Evolutionary conservation across 1,140 invertebrate species (phyloP).

Genomic region (Zaprionus nigranus): DNA sequence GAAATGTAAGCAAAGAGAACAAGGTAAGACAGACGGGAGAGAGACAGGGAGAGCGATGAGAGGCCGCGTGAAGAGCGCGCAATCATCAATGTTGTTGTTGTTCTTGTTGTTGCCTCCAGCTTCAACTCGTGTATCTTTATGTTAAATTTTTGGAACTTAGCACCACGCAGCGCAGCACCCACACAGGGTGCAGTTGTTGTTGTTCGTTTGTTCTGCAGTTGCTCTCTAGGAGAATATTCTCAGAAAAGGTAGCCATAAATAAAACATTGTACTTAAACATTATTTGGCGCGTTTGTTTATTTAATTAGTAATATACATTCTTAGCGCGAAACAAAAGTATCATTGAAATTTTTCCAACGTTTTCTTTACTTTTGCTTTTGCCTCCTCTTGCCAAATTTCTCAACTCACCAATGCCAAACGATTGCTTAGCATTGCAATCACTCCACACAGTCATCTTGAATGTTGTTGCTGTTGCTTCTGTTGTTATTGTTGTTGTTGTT

Average conservation of each 20-base stretch:
- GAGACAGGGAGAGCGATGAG: constrained; percentile 5
- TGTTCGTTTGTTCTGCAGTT: constrained; percentile 10
- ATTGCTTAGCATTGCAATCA: constrained; percentile 78
- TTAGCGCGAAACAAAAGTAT: constrained; percentile 11
- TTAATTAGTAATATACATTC: constrained; percentile 26
- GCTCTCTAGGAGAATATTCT: constrained; percentile 24
- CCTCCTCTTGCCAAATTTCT: constrained; percentile 21
- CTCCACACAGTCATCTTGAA: constrained; percentile 76
- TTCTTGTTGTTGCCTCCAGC: constrained; percentile 14
- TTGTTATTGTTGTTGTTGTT: constrained; percentile 49
- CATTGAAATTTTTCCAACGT: constrained; percentile 37
- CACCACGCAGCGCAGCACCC: constrained; percentile 39
- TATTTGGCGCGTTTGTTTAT: constrained; percentile 39
- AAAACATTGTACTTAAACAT: constrained; percentile 68
- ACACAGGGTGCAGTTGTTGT: constrained; percentile 26
- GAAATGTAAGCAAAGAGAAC: constrained; percentile 30
- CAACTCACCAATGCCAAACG: constrained; percentile 82
- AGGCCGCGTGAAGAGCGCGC: constrained; percentile 3
- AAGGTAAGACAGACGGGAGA: constrained; percentile 19
- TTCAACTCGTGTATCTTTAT: constrained; percentile 21
- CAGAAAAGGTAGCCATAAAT: constrained; percentile 45
- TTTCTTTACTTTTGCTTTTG: constrained; percentile 21
- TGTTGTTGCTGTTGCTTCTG: constrained; percentile 17
- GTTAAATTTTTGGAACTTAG: constrained; percentile 30
- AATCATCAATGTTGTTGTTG: constrained; percentile 3